Evolutionary conservation across 2,888 invertebrate species (phyloP).

Genomic region (Dynastes grantii): DNA sequence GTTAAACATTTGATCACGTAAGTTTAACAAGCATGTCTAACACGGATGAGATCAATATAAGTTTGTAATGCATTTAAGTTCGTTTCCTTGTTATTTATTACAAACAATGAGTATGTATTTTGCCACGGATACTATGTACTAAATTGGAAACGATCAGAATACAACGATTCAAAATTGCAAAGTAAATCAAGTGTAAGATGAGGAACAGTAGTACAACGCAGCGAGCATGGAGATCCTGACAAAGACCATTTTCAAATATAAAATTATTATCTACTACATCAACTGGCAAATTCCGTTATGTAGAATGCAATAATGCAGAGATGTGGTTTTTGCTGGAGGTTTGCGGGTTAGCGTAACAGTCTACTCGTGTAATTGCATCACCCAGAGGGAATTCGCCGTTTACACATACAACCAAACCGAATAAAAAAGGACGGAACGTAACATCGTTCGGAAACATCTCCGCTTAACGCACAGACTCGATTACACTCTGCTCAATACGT

Average conservation of each 20-base stretch:
- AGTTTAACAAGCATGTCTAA: no score
- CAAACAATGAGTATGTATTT: not conserved
- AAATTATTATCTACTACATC: conserved; percentile 30
- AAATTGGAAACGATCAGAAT: not conserved
- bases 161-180: no score
- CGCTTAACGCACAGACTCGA: conserved; percentile 1
- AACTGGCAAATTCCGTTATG: conserved; percentile 26
- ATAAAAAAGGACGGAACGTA: conserved; percentile 14
- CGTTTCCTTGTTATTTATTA: not conserved
- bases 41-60: no score
- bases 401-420: conserved; percentile 4
- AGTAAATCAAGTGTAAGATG: not conserved
- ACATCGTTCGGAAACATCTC: conserved; percentile 17
- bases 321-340: conserved; percentile 34
- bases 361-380: conserved; percentile 36
- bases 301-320: conserved; percentile 36
- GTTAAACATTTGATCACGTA: no score
- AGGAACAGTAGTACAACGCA: no score
- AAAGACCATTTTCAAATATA: conserved; percentile 28
- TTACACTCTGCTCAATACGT: conserved; percentile 5
- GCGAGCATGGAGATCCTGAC: not conserved
- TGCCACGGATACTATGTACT: not conserved
- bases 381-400: conserved; percentile 2
- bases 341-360: conserved; percentile 4
- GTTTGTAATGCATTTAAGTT: no score